Base-by-base conservation (phyloP, 2,888 invertebrate species). In the Dasypogon diadema region DNA sequence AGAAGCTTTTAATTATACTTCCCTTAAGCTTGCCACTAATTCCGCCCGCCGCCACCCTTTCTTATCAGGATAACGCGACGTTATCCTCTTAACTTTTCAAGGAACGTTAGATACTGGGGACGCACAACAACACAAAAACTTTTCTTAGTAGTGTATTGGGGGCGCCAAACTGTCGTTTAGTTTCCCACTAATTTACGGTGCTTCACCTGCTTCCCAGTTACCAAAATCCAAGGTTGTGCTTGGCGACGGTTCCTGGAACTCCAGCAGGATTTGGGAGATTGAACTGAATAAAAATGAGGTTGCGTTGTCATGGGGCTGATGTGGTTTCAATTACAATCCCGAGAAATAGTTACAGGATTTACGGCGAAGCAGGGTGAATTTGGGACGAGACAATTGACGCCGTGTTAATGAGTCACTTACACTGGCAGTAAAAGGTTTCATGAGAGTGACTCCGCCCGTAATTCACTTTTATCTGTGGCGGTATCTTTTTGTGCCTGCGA, bases 121-220 rank as follows among this genome's bases (percentile, higher is more conserved):
- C 12, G 42, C 8, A 12, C 8, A 42, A 30, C 30, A 3, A 3
- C 12, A 42, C 42, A 42, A 42, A 42, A 51, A 21, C 51, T 51
- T 16, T 16, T 51, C 48, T 24, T 37, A 24, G 48, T 14, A 18
- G 24, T 46, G 24, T 46, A 65, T n/a, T 65, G 65, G 24, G 65
- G 42, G 65, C 65, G 24, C 48, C 65, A 48, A 46, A 46, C 65
- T 65, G 46, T 65, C 65, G 48, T 65, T 65, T 65, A 48, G 46
- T 65, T 46, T 65, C 65, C n/a, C 48, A 65, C 65, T 65, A 65
- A 65, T 65, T 65, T 48, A 65, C 48, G 46, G 48, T 21, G 24
- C 46, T 24, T 24, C 65, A 37, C 42, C 21, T 37, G 63, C 8
- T 48, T 0, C 6, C 4, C 5, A 16, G 12, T 8, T 14, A 1